Base-by-base conservation (phyloP, 2,888 invertebrate genomes). In the Tiliacea citrago region DNA sequence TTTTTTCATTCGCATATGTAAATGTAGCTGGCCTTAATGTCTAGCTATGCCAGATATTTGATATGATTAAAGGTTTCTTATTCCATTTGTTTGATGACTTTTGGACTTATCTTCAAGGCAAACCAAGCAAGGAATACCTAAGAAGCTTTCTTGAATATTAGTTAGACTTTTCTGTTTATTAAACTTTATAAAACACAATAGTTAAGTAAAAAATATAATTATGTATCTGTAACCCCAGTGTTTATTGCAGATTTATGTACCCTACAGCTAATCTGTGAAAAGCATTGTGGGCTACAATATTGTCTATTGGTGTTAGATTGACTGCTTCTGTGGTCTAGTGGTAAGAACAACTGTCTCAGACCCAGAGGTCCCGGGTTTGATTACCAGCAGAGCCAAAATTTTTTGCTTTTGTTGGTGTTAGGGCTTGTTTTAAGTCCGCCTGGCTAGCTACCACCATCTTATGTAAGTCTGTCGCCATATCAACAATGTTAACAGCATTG, bases 1-100 rank as follows among this genome's bases (percentile, higher is more conserved):
- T 66, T 81, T 66, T 81, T 51, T 60, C 35, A 68, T 70, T 76
- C 49, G 29, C 57, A 5, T 8, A 53, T 49, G 39, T 63, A 45
- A 63, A 60, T 29, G 29, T 42, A 49, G 13, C 16, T 47, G 8
- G 16, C 13, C 3, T 66, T 51, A 7, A 10, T 8, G 13, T 55
- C n/a, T 21, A 16, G n/a, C 29, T 18, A n/a, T 29, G 13, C 0
- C 10, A 13, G 29, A 42, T 13, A 13, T 61, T 60, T 39, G 21
- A 60, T 55, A 13, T 55, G 24, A 10, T 13, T 39, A 58, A 29
- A n/a, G 47, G 10, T 39, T 68, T 29, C 18, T 7, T 24, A n/a
- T 39, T 39, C 13, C 18, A 63, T 24, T 62, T 12, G 3, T 24
- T 18, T 39, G 39, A 39, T 18, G 24, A 9, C 53, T 24, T 55